Conservation (phyloP, 2,113 vertebrate genomes). For the Bufo gargarizans region DNA sequence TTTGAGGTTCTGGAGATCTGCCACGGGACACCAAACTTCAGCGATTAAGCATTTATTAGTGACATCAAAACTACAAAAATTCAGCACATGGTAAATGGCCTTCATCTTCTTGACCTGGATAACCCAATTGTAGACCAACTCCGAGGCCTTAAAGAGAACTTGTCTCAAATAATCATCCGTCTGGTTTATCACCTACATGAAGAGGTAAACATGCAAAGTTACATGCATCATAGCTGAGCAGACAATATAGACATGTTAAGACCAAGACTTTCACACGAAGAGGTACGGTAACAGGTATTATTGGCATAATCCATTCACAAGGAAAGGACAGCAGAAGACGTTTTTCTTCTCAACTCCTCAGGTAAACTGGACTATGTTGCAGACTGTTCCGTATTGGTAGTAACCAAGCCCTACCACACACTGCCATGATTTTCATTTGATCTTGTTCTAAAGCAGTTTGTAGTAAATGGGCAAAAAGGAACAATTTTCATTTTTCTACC, state of each 20-base stretch:
- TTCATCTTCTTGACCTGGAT: slow-evolving; percentile 98
- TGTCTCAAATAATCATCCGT: slow-evolving; percentile 94
- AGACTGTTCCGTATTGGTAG: no score
- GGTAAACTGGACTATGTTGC: no score
- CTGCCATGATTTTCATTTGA: no score
- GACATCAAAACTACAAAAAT: slow-evolving; percentile 95
- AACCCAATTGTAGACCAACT: slow-evolving; percentile 86
- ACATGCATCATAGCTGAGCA: background rate
- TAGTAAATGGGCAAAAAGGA: no score
- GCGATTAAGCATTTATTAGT: slow-evolving; percentile 98
- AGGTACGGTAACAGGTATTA: no score
- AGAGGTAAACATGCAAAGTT: background rate
- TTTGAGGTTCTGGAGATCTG: slow-evolving; percentile 81
- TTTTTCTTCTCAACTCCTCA: no score
- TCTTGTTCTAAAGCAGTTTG: no score
- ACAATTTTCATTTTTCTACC: no score
- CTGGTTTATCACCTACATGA: slow-evolving; percentile 85
- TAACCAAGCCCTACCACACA: no score
- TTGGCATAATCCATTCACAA: no score
- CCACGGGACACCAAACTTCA: slow-evolving; percentile 94
- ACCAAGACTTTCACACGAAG: no score
- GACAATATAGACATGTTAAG: background rate
- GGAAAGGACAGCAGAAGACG: no score
- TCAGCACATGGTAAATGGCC: slow-evolving; percentile 95
- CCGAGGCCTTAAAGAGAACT: slow-evolving; percentile 89